A percentile compares a stretch with the other conserved stretches of the same genome.
These are phyloP conservation scores for Tachina fera DNA, from an alignment of 2,888 invertebrate genomes.

Conservation along the genomic window DNA sequence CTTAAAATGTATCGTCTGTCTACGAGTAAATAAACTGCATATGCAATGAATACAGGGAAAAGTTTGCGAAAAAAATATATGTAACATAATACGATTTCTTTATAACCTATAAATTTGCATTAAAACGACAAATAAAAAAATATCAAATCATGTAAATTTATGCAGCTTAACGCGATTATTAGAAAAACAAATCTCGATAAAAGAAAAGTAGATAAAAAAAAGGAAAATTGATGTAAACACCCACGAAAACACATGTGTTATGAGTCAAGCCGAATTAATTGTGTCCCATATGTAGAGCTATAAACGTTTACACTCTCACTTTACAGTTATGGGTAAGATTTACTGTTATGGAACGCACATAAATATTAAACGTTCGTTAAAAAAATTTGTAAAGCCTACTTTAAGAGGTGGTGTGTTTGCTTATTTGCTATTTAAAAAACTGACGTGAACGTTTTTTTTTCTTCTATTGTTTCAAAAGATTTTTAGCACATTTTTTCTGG, in stretches of 20 bases:
- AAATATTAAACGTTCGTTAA: slow-evolving; percentile 29
- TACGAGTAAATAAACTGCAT: slow-evolving; percentile 47
- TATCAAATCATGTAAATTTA: slow-evolving; percentile 71
- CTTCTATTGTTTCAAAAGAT: slow-evolving; percentile 45
- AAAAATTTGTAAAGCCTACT: slow-evolving; percentile 49
- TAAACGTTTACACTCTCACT: slow-evolving; percentile 37
- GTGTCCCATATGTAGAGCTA: slow-evolving; percentile 68
- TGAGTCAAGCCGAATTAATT: slow-evolving; percentile 59
- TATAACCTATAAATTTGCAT: slow-evolving; percentile 68
- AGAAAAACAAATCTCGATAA: slow-evolving; percentile 62
- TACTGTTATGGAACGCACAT: slow-evolving; percentile 32
- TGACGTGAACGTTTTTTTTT: slow-evolving; percentile 1
- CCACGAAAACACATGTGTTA: slow-evolving; percentile 53
- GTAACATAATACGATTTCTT: slow-evolving; percentile 60
- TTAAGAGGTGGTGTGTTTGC: slow-evolving; percentile 38
- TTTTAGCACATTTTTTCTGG: slow-evolving; percentile 51
- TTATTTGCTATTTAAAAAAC: slow-evolving; percentile 30
- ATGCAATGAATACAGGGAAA: background rate
- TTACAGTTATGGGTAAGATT: slow-evolving; percentile 57
- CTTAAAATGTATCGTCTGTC: slow-evolving; percentile 13
- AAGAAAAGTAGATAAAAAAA: slow-evolving; percentile 20
- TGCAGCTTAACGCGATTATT: slow-evolving; percentile 72
- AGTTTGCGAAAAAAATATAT: slow-evolving; percentile 14
- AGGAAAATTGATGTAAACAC: slow-evolving; percentile 55
- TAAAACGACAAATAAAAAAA: slow-evolving; percentile 56